Evolutionary conservation across 2,797 vertebrate genomes (phyloP), one percentile per base, ranked within the genome.

Genomic region (Xyrichtys novacula): DNA sequence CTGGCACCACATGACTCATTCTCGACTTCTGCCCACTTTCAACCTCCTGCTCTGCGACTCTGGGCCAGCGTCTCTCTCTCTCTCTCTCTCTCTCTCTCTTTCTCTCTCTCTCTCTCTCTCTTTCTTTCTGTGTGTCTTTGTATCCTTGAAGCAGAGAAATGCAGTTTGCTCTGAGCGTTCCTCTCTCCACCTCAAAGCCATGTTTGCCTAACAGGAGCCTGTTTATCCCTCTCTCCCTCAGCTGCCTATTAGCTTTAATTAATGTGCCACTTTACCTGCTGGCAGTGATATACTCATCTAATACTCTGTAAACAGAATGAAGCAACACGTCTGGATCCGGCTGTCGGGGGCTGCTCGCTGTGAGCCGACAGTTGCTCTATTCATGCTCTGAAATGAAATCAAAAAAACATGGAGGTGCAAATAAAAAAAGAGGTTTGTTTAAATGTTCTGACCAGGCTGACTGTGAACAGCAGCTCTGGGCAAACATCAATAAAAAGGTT

Each of bases 21-120:
- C 66, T 74, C 57, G 77, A 76, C 81, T 84, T 66, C 75, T 78
- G 74, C 81, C 71, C 80, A 87, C 85, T 81, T 77, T 70, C 75
- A 86, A 71, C 82, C 74, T 72, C 66, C 76, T 74, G 81, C 77
- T 87, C 71, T 20, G 34, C 64, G 65, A 74, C 69, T 84, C 56
- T 43, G 20, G 59, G 32, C 58, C 60, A 69, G 38, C 50, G 71
- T 64, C 71, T 74, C 61, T 53, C 36, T 71, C 55, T 57, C 44
- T 38, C 48, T 65, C 38, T 32, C 15, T 58, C 32, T 52, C 36
- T 20, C 36, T 71, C 55, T 57, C 44, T 38, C 48, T 65, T 38
- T 32, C 15, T 58, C 32, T 52, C 36, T 64, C 71, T 74, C 61
- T 53, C 36, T 71, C 55, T 57, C 44, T 38, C 48, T 65, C 38